A percentile compares a stretch with the other conserved stretches of the same genome.
Evolutionary conservation across 2,113 vertebrate species (phyloP).

Genomic region (Anarhynchus alexandrinus): DNA sequence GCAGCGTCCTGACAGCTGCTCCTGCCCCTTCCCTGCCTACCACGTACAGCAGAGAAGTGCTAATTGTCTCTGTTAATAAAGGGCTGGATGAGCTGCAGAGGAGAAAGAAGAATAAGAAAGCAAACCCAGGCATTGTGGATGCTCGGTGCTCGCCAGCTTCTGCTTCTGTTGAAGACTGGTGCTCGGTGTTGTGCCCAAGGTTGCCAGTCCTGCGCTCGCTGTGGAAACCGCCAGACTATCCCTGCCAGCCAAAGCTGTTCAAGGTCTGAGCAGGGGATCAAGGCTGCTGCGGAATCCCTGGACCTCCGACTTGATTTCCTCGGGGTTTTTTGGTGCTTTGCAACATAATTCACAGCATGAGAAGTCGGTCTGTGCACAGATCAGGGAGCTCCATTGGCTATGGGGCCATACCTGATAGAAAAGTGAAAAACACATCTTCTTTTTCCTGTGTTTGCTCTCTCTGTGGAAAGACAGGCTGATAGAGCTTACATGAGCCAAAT

Average conservation of each 20-base stretch:
- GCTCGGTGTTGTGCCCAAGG: accelerated
- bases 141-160: accelerated
- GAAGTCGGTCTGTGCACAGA: accelerated
- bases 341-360: neutral
- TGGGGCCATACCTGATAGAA: neutral
- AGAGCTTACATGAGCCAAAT: neutral
- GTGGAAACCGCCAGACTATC: neutral
- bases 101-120: neutral
- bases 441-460: neutral
- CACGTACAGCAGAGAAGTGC: accelerated
- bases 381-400: accelerated
- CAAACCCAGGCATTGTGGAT: neutral
- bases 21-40: neutral
- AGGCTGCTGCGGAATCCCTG: neutral
- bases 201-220: accelerated
- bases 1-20: neutral
- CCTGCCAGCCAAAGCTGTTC: accelerated
- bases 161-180: neutral
- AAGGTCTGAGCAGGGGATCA: accelerated
- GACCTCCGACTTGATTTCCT: neutral
- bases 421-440: neutral
- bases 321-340: neutral
- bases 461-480: neutral
- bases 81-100: neutral
- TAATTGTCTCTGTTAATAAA: neutral